Conservation (phyloP, 2,888 invertebrate genomes). For the Drosophila algonquin region DNA sequence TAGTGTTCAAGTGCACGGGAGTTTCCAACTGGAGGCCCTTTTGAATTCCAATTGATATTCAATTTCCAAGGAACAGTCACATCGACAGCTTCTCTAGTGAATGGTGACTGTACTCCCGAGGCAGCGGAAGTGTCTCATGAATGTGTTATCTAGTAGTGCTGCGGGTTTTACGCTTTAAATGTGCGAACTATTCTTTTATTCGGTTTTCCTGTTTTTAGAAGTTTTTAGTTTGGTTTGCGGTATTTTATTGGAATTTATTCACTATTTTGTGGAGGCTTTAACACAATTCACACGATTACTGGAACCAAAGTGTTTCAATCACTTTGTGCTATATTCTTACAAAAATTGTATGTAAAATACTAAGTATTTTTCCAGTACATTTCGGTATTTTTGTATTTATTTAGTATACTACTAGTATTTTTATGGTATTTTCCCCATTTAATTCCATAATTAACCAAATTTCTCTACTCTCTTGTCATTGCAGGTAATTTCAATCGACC, state of each 20-base stretch:
- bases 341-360: too few relatives aligned
- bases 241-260: neutral
- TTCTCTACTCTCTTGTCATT: conserved; percentile 10
- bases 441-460: neutral
- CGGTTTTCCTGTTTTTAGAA: too few relatives aligned
- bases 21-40: neutral
- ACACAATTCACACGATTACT: too few relatives aligned
- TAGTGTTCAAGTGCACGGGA: neutral
- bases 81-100: neutral
- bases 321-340: neutral
- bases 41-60: neutral
- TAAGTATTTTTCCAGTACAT: too few relatives aligned
- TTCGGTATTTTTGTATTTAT: neutral
- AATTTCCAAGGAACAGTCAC: neutral
- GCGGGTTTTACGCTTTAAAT: neutral
- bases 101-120: neutral
- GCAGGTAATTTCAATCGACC: conserved; percentile 35
- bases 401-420: neutral
- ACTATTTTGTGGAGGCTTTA: too few relatives aligned
- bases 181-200: neutral
- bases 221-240: neutral
- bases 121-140: neutral
- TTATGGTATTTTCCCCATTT: neutral
- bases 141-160: neutral
- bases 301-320: neutral